Evolutionary conservation across 2,888 invertebrate genomes (phyloP).

Genomic region (Gibbula magus): DNA sequence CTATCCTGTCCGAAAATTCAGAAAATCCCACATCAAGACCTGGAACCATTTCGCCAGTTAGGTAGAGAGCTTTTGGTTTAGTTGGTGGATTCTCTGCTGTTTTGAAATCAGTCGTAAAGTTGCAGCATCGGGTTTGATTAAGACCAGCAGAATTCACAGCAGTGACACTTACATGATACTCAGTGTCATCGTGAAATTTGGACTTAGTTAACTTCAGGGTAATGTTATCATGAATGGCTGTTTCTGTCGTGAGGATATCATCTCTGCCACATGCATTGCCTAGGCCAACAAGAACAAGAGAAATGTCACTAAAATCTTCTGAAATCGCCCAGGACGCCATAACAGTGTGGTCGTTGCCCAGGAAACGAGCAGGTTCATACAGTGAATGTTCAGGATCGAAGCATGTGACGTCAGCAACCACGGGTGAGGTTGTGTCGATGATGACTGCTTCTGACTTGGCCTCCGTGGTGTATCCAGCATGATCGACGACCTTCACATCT

Average conservation of each 20-base stretch:
- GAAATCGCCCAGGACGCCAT: slow-evolving; percentile 53
- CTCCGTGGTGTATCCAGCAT: slow-evolving; percentile 46
- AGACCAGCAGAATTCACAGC: slow-evolving; percentile 46
- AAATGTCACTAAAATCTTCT: slow-evolving; percentile 50
- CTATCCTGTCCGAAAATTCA: slow-evolving; percentile 22
- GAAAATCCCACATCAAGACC: neutral
- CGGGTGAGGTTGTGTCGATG: slow-evolving; percentile 52
- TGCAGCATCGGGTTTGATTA: slow-evolving; percentile 28
- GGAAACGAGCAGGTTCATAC: slow-evolving; percentile 47
- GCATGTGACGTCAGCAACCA: slow-evolving; percentile 49
- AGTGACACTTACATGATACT: slow-evolving; percentile 44
- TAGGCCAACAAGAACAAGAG: slow-evolving; percentile 38
- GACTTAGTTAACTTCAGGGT: slow-evolving; percentile 34
- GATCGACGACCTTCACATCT: slow-evolving; percentile 48
- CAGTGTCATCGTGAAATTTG: slow-evolving; percentile 32
- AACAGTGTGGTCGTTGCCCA: slow-evolving; percentile 52
- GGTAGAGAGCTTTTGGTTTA: neutral
- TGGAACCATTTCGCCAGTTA: neutral
- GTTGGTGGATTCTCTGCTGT: slow-evolving; percentile 25
- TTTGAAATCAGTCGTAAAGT: slow-evolving; percentile 31
- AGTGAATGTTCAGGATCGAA: slow-evolving; percentile 50
- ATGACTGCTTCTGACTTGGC: slow-evolving; percentile 50
- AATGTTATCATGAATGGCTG: neutral
- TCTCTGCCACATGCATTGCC: slow-evolving; percentile 30
- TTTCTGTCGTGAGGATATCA: slow-evolving; percentile 29